Conservation (phyloP, 2,113 vertebrate species). For the Plectropomus leopardus region DNA sequence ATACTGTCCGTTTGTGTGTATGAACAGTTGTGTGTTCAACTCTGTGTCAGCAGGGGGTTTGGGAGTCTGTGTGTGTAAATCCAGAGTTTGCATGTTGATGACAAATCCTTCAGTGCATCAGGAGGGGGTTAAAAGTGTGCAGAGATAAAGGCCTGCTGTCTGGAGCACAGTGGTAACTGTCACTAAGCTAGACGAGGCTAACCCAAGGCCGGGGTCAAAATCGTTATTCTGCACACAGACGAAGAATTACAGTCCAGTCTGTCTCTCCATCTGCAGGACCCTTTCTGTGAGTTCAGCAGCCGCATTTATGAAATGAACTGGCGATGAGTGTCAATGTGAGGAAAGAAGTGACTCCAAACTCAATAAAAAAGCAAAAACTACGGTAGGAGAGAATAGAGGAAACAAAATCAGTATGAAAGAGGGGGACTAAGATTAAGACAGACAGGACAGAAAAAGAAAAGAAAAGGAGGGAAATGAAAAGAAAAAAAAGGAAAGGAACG, state of each 20-base stretch:
- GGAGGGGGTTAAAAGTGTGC: background rate
- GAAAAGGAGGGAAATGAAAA: background rate
- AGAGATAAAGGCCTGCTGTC: conserved; percentile 32
- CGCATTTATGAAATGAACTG: conserved; percentile 39
- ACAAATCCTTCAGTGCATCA: conserved; percentile 53
- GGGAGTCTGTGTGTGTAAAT: conserved; percentile 37
- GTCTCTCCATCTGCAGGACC: conserved; percentile 37
- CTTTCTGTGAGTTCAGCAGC: conserved; percentile 35
- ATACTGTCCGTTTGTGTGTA: conserved; percentile 37
- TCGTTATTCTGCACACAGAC: conserved; percentile 64
- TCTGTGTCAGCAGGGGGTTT: conserved; percentile 53
- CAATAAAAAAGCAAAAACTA: background rate
- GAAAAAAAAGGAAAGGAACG: background rate
- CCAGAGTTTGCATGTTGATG: conserved; percentile 42
- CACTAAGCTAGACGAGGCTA: conserved; percentile 49
- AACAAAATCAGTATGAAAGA: background rate
- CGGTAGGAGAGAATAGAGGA: background rate
- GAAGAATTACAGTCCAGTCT: conserved; percentile 45
- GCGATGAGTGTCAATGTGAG: background rate
- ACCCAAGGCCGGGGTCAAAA: conserved; percentile 66
- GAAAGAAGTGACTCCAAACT: conserved; percentile 8
- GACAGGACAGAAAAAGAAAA: background rate
- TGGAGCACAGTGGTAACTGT: conserved; percentile 44
- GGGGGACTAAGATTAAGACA: background rate
- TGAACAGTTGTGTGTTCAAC: conserved; percentile 37